Conservation (phyloP, 2,888 invertebrate genomes). For the Notodonta ziczac region DNA sequence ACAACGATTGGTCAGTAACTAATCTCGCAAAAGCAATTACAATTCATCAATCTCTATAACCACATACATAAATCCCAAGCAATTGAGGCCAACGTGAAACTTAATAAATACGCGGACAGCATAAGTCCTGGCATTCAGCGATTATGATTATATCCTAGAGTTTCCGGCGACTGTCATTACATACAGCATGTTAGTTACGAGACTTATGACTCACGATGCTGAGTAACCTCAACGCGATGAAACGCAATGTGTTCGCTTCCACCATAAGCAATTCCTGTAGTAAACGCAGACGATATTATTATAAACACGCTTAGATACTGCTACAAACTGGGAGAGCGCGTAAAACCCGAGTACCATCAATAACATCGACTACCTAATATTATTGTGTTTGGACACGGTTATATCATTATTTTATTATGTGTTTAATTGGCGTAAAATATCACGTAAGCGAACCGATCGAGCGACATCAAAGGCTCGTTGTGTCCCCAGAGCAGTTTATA, state of each 20-base stretch:
- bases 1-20: constrained; percentile 19
- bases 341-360: constrained; percentile 9
- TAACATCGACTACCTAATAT: constrained; percentile 13
- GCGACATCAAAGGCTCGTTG: constrained; percentile 42
- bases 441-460: constrained; percentile 32
- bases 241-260: constrained; percentile 20
- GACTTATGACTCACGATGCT: constrained; percentile 62
- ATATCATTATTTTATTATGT: constrained; percentile 24
- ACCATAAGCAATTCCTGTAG: constrained; percentile 21
- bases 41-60: constrained; percentile 26
- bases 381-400: constrained; percentile 5
- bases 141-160: constrained; percentile 42
- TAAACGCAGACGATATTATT: constrained; percentile 38
- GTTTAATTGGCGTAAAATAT: constrained; percentile 39
- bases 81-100: constrained; percentile 33
- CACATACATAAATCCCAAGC: constrained; percentile 31
- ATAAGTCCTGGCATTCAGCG: constrained; percentile 29
- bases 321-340: background rate
- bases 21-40: constrained; percentile 23
- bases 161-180: constrained; percentile 65
- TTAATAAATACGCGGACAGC: constrained; percentile 33
- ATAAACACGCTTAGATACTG: constrained; percentile 22
- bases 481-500: constrained; percentile 27
- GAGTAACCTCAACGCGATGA: constrained; percentile 55
- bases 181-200: constrained; percentile 51